Conservation (phyloP, 2,113 vertebrate genomes). For the Xyrauchen texanus region DNA sequence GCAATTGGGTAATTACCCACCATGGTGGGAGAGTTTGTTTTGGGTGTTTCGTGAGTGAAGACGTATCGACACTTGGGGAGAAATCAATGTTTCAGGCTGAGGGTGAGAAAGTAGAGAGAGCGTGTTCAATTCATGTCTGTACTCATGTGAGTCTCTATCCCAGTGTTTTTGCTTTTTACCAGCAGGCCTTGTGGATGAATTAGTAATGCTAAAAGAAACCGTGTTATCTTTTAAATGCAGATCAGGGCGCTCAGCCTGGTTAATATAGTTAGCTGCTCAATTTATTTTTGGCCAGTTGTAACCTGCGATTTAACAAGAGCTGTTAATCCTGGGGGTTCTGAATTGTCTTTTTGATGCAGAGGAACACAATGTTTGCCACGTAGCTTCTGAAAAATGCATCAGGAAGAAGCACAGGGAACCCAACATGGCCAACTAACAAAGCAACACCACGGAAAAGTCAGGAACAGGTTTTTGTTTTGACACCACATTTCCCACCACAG, state of each 20-base stretch:
- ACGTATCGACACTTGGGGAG: conserved; percentile 1
- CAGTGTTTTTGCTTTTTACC: conserved; percentile 49
- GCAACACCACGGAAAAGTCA: conserved; percentile 62
- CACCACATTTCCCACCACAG: conserved; percentile 63
- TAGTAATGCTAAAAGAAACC: conserved; percentile 76
- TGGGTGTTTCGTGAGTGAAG: conserved; percentile 39
- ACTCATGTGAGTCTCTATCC: conserved; percentile 21
- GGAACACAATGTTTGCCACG: conserved; percentile 88
- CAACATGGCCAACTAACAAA: conserved; percentile 63
- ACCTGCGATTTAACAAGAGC: conserved; percentile 98
- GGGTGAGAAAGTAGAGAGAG: not conserved
- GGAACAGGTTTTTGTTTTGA: conserved; percentile 70
- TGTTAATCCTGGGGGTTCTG: conserved; percentile 95
- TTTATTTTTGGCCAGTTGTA: conserved; percentile 96
- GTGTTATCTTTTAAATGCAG: conserved; percentile 72
- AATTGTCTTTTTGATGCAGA: conserved; percentile 95
- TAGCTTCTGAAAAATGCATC: conserved; percentile 89
- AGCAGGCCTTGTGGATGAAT: conserved; percentile 67
- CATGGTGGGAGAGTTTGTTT: conserved; percentile 12
- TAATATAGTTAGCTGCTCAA: conserved; percentile 92
- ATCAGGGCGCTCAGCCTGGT: conserved; percentile 66
- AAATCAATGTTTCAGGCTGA: not conserved
- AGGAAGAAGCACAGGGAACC: conserved; percentile 62
- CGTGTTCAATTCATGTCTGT: conserved; percentile 18
- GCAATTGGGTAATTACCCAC: conserved; percentile 28